These are phyloP conservation scores for Pogonophryne albipinna DNA, from an alignment of 2,797 vertebrate species.

Conservation along the genomic window DNA sequence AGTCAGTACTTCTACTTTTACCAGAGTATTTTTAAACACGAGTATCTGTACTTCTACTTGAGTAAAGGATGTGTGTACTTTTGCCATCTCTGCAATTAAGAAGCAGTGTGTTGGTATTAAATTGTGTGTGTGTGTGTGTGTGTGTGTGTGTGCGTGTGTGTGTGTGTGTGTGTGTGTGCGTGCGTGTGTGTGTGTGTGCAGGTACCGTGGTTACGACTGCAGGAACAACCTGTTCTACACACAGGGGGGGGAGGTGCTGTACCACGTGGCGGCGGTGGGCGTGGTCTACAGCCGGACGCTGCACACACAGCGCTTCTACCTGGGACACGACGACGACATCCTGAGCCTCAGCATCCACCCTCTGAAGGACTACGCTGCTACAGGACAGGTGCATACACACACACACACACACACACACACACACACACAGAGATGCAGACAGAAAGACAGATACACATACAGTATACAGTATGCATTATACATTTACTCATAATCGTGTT, in stretches of 20 bases:
- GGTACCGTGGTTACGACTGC: slow-evolving; percentile 96
- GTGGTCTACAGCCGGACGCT: slow-evolving; percentile 93
- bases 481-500: too few species aligned
- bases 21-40: too few species aligned
- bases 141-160: slow-evolving; percentile 14
- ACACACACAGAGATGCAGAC: accelerated
- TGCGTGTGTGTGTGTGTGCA: slow-evolving; percentile 62
- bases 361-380: slow-evolving; percentile 94
- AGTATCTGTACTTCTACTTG: too few species aligned
- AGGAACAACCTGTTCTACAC: slow-evolving; percentile 98
- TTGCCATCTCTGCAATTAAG: too few species aligned
- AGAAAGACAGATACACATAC: too few species aligned
- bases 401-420: not conserved
- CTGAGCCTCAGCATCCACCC: slow-evolving; percentile 94
- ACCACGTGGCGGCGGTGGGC: slow-evolving; percentile 93
- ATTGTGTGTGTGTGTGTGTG: slow-evolving; percentile 9
- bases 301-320: slow-evolving; percentile 93
- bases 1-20: too few species aligned
- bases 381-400: slow-evolving; percentile 87
- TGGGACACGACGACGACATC: slow-evolving; percentile 96
- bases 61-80: too few species aligned
- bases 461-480: too few species aligned
- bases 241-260: slow-evolving; percentile 92
- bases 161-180: too few species aligned
- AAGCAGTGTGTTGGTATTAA: too few species aligned